phyloP scores from a whole-genome alignment of 2,797 vertebrate species.

The Galagoides demidoff region DNA sequence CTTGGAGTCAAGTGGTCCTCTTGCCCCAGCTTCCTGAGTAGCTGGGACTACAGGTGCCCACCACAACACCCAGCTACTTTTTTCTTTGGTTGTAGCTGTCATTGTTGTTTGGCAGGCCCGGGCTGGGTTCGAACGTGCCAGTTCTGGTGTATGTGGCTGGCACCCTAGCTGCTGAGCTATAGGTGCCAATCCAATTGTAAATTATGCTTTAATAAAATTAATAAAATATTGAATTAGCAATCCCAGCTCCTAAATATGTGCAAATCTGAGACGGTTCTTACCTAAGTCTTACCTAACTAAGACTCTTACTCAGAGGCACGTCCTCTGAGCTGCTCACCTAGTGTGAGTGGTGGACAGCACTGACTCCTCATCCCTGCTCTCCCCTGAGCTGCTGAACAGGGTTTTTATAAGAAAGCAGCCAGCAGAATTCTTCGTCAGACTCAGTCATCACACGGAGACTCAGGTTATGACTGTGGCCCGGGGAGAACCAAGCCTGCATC shows the following conservation, averaged over 20 bases:
- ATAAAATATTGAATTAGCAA: background rate
- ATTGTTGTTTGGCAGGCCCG: too few species aligned
- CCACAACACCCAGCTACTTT: too few species aligned
- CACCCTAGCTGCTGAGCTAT: too few species aligned
- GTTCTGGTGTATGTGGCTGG: too few species aligned
- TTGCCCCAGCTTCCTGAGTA: too few species aligned
- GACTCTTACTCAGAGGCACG: background rate
- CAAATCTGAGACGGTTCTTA: background rate
- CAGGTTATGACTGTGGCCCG: background rate
- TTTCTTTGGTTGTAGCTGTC: too few species aligned
- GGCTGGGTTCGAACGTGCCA: too few species aligned
- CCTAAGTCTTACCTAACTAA: background rate
- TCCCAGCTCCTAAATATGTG: background rate
- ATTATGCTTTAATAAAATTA: background rate
- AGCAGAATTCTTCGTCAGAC: background rate
- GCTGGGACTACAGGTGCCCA: too few species aligned
- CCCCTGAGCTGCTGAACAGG: background rate
- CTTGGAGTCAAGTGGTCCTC: too few species aligned
- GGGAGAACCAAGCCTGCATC: background rate
- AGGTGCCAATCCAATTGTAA: background rate
- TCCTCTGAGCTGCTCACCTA: background rate
- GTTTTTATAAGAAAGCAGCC: background rate
- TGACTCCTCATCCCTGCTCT: background rate
- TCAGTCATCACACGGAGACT: background rate
- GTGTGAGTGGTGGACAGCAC: background rate